These are phyloP conservation scores for Antheraea pernyi DNA, from an alignment of 1,140 invertebrate genomes.

Conservation along the genomic window DNA sequence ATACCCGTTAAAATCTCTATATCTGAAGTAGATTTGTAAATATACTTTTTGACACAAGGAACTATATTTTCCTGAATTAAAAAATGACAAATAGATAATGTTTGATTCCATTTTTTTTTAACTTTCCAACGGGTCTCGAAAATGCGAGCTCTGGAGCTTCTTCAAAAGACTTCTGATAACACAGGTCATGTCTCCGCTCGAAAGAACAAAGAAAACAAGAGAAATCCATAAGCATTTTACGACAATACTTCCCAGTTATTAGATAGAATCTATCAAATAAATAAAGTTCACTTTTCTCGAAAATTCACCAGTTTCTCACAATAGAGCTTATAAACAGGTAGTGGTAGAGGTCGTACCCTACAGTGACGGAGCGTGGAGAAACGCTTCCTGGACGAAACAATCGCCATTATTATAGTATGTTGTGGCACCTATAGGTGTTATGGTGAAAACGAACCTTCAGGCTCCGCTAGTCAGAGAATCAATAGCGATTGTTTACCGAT, in stretches of 20 bases:
- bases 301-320: conserved; percentile 1
- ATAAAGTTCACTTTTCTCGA: neutral
- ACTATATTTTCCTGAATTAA: too few species aligned
- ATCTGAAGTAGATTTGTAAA: too few species aligned
- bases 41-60: too few species aligned
- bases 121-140: too few species aligned
- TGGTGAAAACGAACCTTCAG: conserved; percentile 71
- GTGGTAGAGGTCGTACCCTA: conserved; percentile 34
- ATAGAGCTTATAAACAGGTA: conserved; percentile 19
- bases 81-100: too few species aligned
- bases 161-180: too few species aligned
- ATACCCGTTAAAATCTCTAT: too few species aligned
- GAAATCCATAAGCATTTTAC: too few species aligned
- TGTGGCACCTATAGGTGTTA: conserved; percentile 24
- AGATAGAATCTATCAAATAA: neutral
- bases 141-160: too few species aligned
- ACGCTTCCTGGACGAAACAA: conserved; percentile 70
- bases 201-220: too few species aligned
- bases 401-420: conserved; percentile 46
- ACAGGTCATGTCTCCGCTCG: too few species aligned
- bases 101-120: too few species aligned
- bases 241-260: neutral
- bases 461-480: conserved; percentile 58
- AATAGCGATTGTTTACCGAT: conserved; percentile 65
- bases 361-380: conserved; percentile 58